Conservation (phyloP, 2,797 vertebrate genomes). For the Sylvia borin region DNA sequence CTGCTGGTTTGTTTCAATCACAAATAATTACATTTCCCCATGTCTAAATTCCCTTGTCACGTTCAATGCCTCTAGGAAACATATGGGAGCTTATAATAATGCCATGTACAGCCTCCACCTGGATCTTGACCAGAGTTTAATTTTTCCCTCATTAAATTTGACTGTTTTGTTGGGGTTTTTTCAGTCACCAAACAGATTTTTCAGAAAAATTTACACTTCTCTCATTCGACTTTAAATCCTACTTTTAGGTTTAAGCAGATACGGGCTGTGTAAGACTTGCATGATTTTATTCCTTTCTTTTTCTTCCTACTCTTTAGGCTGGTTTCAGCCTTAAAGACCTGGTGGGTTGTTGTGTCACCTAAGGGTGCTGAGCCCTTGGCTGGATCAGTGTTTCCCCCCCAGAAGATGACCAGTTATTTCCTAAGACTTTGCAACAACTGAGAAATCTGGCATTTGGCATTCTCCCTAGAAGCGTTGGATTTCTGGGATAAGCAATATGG, state of each 20-base stretch:
- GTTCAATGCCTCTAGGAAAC: not conserved
- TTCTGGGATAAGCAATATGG: slow-evolving; percentile 46
- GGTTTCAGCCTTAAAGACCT: not conserved
- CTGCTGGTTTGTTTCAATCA: slow-evolving; percentile 16
- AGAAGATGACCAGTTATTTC: not conserved
- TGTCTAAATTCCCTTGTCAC: not conserved
- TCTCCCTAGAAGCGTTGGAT: not conserved
- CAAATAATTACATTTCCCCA: slow-evolving; percentile 1
- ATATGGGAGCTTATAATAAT: not conserved
- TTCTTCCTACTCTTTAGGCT: not conserved
- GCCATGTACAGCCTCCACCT: not conserved
- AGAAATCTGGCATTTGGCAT: slow-evolving; percentile 27
- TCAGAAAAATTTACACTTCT: not conserved
- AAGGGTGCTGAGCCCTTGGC: not conserved
- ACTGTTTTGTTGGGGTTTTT: not conserved
- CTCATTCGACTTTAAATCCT: not conserved
- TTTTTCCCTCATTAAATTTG: not conserved
- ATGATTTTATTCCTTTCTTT: not conserved
- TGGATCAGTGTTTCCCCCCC: not conserved
- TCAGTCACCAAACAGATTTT: not conserved
- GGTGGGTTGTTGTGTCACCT: not conserved
- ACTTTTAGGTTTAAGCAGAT: not conserved
- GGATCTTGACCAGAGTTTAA: not conserved
- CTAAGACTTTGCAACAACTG: not conserved
- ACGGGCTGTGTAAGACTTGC: rapidly evolving